These are phyloP conservation scores for Trachelus iudaicus DNA, from an alignment of 2,888 invertebrate species.

Conservation along the genomic window DNA sequence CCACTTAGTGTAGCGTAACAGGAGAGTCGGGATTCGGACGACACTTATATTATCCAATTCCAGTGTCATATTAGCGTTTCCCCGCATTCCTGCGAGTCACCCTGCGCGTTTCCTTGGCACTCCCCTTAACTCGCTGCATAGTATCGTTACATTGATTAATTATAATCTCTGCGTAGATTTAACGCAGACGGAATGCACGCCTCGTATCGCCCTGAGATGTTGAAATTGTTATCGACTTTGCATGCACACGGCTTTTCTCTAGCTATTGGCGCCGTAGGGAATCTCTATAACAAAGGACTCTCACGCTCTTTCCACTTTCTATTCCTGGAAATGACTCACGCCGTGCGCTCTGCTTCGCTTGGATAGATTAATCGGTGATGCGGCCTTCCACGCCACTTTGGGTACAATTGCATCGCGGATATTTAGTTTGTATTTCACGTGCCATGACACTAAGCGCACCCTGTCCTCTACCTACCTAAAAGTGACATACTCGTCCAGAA, in stretches of 20 bases:
- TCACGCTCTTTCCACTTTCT: neutral
- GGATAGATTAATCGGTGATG: too few relatives aligned
- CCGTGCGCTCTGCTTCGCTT: too few relatives aligned
- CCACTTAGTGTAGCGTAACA: neutral
- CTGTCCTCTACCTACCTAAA: slow-evolving; percentile 11
- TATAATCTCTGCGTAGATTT: too few relatives aligned
- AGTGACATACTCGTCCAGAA: neutral
- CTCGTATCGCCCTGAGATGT: slow-evolving; percentile 36
- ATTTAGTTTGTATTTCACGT: neutral
- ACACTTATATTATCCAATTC: too few relatives aligned
- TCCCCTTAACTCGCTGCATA: neutral
- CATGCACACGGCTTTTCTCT: slow-evolving; percentile 19
- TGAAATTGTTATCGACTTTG: slow-evolving; percentile 41
- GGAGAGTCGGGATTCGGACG: neutral
- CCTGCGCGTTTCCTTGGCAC: slow-evolving; percentile 11
- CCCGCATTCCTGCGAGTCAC: neutral
- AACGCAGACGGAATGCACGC: too few relatives aligned
- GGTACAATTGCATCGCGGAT: too few relatives aligned
- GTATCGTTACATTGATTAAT: too few relatives aligned
- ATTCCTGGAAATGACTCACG: neutral
- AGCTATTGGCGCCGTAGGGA: neutral
- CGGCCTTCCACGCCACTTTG: too few relatives aligned
- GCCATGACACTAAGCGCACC: slow-evolving; percentile 1
- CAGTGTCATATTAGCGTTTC: too few relatives aligned
- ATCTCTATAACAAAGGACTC: slow-evolving; percentile 40